Base-by-base conservation (phyloP, 2,113 vertebrate species). In the Daboia siamensis region DNA sequence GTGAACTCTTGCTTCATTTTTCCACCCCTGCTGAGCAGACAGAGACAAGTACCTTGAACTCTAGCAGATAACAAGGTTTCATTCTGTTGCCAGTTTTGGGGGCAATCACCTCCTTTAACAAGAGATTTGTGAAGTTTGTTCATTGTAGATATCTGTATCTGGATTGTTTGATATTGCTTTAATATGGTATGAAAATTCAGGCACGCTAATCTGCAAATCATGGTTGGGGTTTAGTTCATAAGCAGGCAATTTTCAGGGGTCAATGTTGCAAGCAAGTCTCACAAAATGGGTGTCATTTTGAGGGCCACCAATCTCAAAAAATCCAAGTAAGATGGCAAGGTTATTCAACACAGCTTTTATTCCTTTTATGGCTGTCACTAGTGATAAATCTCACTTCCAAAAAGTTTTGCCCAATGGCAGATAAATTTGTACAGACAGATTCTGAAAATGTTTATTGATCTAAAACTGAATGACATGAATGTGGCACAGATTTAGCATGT, bases 1-100 rank as follows among this genome's bases (percentile, higher is more conserved):
- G 95, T 94, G 89, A 97, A 96, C 94, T 96, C 94, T 95, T 96
- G 96, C 95, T 96, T 97, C 92, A 96, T 97, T 96, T 94, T 95
- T 26, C 94, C 94, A 96, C 95, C 96, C 96, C 96, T 95, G 21
- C 96, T 92, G 94, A 95, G 95, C 95, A 92, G 93, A 96, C 88
- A 90, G 94, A 96, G 95, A 95, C n/a, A 91, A 95, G 93, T 95
- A 94, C 93, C 95, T 96, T 94, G 93, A 91, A 95, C 96, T 94
- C 91, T 17, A 93, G 91, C 92, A 94, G 61, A 1, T 95, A 95
- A 96, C 94, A 93, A 96, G 96, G 95, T 96, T 96, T 95, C 94
- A 91, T 86, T 97, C 94, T 95, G 93, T 95, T 95, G 93, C 48
- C 91, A 59, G 94, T 94, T 97, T 94, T 94, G 91, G 0, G 69